phyloP scores from a whole-genome alignment of 2,113 vertebrate species.

The Pandion haliaetus region DNA sequence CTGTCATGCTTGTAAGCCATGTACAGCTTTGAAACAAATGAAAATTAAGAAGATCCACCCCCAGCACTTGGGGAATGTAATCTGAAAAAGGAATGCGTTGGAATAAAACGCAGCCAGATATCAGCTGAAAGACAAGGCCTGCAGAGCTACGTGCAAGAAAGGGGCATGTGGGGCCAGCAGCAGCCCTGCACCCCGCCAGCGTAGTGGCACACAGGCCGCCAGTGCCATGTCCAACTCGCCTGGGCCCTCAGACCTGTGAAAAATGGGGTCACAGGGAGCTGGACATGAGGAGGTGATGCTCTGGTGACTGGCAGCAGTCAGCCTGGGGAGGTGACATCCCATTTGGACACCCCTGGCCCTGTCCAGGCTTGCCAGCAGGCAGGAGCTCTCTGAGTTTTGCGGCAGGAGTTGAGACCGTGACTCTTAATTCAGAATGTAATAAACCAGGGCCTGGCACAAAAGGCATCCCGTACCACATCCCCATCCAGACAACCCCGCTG shows the following conservation, averaged over 20 bases:
- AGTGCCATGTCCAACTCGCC: accelerated
- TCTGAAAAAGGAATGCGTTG: background rate
- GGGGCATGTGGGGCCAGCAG: background rate
- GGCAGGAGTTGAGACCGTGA: background rate
- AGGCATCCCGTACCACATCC: no score
- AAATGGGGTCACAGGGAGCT: accelerated
- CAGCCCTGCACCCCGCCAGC: background rate
- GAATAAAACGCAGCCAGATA: background rate
- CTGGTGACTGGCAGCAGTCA: background rate
- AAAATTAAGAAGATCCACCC: slow-evolving; percentile 21
- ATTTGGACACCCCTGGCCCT: accelerated
- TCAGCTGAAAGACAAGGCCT: background rate
- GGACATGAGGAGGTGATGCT: background rate
- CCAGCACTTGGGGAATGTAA: background rate
- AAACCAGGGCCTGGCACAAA: background rate
- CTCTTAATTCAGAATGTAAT: background rate
- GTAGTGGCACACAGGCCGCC: accelerated
- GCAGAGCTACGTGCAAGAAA: background rate
- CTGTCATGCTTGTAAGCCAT: slow-evolving; percentile 18
- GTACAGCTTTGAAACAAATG: background rate
- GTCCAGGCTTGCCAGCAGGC: background rate
- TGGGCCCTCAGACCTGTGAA: background rate
- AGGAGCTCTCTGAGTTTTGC: background rate
- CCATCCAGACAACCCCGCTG: background rate
- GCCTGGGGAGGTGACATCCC: background rate